Conservation (phyloP, 1,140 invertebrate species). For the Cydia amplana region DNA sequence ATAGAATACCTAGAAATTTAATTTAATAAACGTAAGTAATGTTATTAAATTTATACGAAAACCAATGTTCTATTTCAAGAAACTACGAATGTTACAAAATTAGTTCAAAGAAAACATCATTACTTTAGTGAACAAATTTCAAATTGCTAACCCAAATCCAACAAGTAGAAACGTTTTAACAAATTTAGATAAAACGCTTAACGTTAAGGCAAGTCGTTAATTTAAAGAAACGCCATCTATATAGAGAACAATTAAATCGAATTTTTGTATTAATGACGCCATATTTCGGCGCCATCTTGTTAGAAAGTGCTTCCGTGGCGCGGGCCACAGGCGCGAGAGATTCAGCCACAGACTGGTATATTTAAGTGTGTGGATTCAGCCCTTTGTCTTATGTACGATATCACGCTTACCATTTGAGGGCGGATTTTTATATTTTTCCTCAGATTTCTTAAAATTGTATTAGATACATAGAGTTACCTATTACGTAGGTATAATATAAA, state of each 20-base stretch:
- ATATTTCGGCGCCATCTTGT: conserved; percentile 64
- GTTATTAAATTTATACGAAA: not conserved
- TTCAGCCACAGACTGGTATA: no score
- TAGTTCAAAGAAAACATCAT: not conserved
- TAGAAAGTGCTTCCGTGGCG: conserved; percentile 38
- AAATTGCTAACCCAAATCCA: not conserved
- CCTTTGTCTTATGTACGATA: not conserved
- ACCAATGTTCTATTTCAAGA: not conserved
- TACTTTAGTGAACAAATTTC: not conserved
- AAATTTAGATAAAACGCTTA: not conserved
- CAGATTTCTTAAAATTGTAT: no score
- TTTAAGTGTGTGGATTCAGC: no score
- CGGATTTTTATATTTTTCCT: no score
- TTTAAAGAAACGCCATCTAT: not conserved
- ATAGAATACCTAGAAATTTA: not conserved
- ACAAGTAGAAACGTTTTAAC: not conserved
- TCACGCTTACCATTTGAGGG: not conserved
- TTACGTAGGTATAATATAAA: no score
- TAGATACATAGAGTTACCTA: no score
- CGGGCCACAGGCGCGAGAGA: conserved; percentile 34
- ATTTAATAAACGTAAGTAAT: not conserved
- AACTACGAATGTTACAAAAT: not conserved
- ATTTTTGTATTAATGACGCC: conserved; percentile 60
- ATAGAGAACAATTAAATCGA: conserved; percentile 33
- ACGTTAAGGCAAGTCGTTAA: not conserved